Evolutionary conservation across 53 echinoderm and acorn worm species (phyloP).

Genomic region (Paracentrotus lividus): DNA sequence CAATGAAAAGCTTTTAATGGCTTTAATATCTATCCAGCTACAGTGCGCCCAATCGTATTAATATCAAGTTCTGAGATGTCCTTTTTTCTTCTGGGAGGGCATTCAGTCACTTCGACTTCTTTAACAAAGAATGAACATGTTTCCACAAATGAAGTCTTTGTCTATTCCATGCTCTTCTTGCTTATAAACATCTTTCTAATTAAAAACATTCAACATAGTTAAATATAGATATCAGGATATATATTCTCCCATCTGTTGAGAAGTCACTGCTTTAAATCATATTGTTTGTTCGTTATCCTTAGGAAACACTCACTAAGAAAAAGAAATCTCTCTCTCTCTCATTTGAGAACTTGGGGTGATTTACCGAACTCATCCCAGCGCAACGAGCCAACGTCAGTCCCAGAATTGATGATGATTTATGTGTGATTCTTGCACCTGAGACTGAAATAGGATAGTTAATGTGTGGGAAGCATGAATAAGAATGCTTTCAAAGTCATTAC

Average conservation of each 20-base stretch:
- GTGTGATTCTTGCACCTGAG: conserved; percentile 51
- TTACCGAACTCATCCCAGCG: neutral
- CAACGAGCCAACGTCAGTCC: neutral
- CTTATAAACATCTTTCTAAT: neutral
- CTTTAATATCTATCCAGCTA: neutral
- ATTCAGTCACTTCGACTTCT: no score
- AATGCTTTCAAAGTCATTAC: neutral
- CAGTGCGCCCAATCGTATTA: no score
- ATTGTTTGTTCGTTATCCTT: neutral
- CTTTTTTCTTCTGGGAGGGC: no score
- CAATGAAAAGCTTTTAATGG: neutral
- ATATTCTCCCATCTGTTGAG: conserved; percentile 2
- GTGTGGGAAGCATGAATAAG: conserved; percentile 7
- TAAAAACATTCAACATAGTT: neutral
- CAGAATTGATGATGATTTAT: conserved; percentile 50
- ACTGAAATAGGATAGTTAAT: conserved; percentile 49
- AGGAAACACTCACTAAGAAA: neutral
- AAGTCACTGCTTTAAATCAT: neutral
- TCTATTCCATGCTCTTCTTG: no score
- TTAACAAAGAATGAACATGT: no score
- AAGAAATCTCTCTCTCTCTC: neutral
- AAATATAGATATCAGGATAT: neutral
- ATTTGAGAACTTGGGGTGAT: neutral
- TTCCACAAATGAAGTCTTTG: no score
- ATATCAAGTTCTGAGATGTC: no score